Conservation (phyloP, 2,113 vertebrate species). For the Trogon melanurus region DNA sequence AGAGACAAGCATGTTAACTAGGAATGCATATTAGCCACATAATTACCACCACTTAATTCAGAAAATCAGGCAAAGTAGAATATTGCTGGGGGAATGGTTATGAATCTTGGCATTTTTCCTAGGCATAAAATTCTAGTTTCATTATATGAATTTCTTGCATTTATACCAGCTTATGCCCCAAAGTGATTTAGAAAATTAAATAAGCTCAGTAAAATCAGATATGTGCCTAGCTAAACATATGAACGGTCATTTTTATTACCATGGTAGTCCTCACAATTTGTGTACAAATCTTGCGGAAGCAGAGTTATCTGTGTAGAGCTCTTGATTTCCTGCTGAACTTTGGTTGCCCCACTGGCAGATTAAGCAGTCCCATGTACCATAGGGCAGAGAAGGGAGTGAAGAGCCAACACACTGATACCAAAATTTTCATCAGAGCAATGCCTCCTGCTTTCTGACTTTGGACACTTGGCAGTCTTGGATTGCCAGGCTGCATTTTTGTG, state of each 20-base stretch:
- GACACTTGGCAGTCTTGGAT: background rate
- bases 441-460: background rate
- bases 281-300: background rate
- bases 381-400: background rate
- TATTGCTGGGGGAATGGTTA: slow-evolving; percentile 24
- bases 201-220: background rate
- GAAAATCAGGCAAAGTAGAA: slow-evolving; percentile 49
- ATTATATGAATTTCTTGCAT: slow-evolving; percentile 20
- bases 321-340: background rate
- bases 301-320: background rate
- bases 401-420: background rate
- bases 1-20: slow-evolving; percentile 60
- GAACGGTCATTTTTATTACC: background rate
- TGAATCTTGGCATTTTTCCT: slow-evolving; percentile 47
- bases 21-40: slow-evolving; percentile 51
- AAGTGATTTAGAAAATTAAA: slow-evolving; percentile 37
- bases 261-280: background rate
- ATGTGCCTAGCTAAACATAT: background rate
- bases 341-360: background rate
- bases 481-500: background rate
- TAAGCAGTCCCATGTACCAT: background rate
- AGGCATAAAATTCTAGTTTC: slow-evolving; percentile 27
- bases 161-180: background rate
- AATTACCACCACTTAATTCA: slow-evolving; percentile 62
- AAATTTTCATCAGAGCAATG: background rate